Percentiles rank a stretch among this genome's conserved stretches.
Evolutionary conservation across 2,888 invertebrate genomes (phyloP).

Genomic region (Drosophila differens): DNA sequence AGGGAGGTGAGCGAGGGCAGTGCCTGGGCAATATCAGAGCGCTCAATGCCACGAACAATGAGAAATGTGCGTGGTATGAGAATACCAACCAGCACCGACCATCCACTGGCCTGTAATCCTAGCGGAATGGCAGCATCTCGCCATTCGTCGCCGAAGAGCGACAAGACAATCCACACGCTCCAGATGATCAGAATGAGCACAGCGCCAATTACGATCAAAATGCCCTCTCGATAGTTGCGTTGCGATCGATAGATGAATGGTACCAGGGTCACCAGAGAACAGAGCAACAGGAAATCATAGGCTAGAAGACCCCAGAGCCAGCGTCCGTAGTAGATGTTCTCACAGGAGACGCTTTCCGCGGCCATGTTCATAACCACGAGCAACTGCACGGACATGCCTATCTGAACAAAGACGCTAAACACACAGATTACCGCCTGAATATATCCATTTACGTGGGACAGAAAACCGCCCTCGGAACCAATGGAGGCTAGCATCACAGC

Average conservation of each 20-base stretch:
- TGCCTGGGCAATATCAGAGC: slow-evolving; percentile 87
- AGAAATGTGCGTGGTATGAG: slow-evolving; percentile 90
- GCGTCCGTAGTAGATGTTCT: slow-evolving; percentile 86
- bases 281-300: slow-evolving; percentile 88
- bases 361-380: slow-evolving; percentile 85
- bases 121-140: slow-evolving; percentile 88
- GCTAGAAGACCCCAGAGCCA: slow-evolving; percentile 86
- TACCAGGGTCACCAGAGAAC: slow-evolving; percentile 87
- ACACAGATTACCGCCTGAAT: slow-evolving; percentile 88
- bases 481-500: slow-evolving; percentile 89
- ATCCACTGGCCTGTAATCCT: slow-evolving; percentile 88
- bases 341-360: slow-evolving; percentile 86
- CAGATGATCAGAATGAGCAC: slow-evolving; percentile 87
- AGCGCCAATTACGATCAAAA: slow-evolving; percentile 87
- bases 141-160: slow-evolving; percentile 86
- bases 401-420: slow-evolving; percentile 88
- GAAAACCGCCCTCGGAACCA: slow-evolving; percentile 88
- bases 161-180: slow-evolving; percentile 87
- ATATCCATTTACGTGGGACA: slow-evolving; percentile 90
- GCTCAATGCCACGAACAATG: slow-evolving; percentile 88
- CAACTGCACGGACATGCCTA: slow-evolving; percentile 86
- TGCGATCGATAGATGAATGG: slow-evolving; percentile 88
- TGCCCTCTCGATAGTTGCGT: slow-evolving; percentile 90
- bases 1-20: slow-evolving; percentile 86
- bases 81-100: slow-evolving; percentile 88